Percentiles rank a stretch among this genome's conserved stretches.
Evolutionary conservation across 2,888 invertebrate species (phyloP).

Genomic region (Agrotis clavis): DNA sequence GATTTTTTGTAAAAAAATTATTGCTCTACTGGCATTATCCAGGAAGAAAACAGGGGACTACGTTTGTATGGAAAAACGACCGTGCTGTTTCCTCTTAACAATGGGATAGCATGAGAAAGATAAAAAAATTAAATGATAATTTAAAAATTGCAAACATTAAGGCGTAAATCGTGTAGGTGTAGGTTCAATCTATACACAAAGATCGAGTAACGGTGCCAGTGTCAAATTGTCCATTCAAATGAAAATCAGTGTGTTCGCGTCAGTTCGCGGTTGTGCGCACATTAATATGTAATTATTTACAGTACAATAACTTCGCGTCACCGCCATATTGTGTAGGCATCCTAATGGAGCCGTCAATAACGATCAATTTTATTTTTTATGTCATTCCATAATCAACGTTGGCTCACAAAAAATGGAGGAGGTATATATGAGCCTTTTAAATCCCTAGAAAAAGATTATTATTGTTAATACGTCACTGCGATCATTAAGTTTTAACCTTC

Average conservation of each 20-base stretch:
- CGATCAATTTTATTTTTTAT: slow-evolving; percentile 62
- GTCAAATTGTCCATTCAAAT: slow-evolving; percentile 79
- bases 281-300: slow-evolving; percentile 77
- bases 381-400: slow-evolving; percentile 52
- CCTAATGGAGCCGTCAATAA: slow-evolving; percentile 70
- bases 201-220: slow-evolving; percentile 80
- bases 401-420: slow-evolving; percentile 51
- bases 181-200: slow-evolving; percentile 44
- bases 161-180: slow-evolving; percentile 18
- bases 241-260: slow-evolving; percentile 74
- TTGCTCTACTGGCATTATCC: no score
- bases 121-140: neutral
- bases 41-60: no score
- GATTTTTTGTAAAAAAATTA: no score
- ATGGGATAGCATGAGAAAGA: no score
- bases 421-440: slow-evolving; percentile 17
- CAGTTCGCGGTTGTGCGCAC: slow-evolving; percentile 77
- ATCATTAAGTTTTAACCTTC: slow-evolving; percentile 11
- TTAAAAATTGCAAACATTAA: neutral
- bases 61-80: no score
- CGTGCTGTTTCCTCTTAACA: no score
- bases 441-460: slow-evolving; percentile 11
- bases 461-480: slow-evolving; percentile 34
- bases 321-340: slow-evolving; percentile 69
- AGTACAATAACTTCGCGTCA: slow-evolving; percentile 77